These are phyloP conservation scores for Indicator maculatus DNA, from an alignment of 2,113 vertebrate species.

Conservation along the genomic window DNA sequence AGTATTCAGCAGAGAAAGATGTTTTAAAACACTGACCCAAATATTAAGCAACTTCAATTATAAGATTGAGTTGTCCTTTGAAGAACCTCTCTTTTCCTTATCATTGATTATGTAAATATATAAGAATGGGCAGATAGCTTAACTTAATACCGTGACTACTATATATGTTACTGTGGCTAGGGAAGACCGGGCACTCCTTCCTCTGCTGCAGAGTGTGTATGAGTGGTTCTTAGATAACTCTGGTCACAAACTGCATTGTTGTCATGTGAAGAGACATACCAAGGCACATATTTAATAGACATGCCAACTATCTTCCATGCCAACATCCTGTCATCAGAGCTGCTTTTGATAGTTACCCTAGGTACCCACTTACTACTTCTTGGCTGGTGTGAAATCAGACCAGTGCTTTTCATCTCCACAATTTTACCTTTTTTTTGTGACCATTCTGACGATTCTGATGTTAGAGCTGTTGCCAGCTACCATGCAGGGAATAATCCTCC, in stretches of 20 bases:
- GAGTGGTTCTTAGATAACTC: neutral
- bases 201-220: neutral
- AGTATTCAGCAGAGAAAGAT: neutral
- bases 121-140: neutral
- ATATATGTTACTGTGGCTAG: neutral
- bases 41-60: neutral
- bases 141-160: neutral
- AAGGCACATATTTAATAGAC: neutral
- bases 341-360: neutral
- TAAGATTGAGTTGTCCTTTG: neutral
- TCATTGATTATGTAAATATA: neutral
- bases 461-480: neutral
- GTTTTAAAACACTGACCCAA: neutral
- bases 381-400: neutral
- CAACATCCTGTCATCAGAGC: neutral
- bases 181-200: neutral
- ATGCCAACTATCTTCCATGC: neutral
- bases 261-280: neutral
- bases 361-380: neutral
- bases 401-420: neutral
- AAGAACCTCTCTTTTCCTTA: neutral
- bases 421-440: neutral
- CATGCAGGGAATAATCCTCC: constrained; percentile 25
- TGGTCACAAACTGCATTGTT: neutral
- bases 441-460: neutral